These are phyloP conservation scores for Zosterops lateralis DNA, from an alignment of 2,113 vertebrate genomes.

Conservation along the genomic window DNA sequence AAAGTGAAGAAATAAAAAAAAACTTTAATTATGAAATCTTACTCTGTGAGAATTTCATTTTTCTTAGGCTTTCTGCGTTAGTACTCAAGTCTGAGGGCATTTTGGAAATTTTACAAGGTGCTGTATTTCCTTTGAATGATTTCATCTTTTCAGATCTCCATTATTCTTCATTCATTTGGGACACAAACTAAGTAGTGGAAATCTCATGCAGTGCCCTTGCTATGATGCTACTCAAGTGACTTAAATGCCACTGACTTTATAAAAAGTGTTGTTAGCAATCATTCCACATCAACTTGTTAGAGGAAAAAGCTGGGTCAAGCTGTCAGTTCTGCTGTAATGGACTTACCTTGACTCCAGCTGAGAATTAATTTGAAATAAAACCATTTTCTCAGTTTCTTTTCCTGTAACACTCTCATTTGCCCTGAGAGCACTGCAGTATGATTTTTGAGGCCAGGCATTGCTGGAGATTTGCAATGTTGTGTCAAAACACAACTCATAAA, in stretches of 20 bases:
- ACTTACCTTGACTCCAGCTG: background rate
- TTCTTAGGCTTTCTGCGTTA: background rate
- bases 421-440: background rate
- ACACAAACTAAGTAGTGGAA: background rate
- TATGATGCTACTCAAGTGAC: background rate
- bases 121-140: background rate
- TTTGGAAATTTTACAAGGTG: background rate
- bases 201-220: background rate
- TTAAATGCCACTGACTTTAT: background rate
- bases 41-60: constrained; percentile 38
- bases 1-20: constrained; percentile 69
- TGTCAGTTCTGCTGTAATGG: background rate
- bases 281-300: background rate
- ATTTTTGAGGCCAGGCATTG: background rate
- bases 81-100: background rate
- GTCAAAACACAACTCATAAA: background rate
- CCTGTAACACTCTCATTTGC: background rate
- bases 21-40: constrained; percentile 45
- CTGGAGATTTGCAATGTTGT: background rate
- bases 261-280: background rate
- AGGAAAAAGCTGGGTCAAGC: background rate
- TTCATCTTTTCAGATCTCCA: background rate
- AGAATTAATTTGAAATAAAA: background rate
- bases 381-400: background rate
- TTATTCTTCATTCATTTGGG: background rate